These are phyloP conservation scores for Micromys minutus DNA, from an alignment of 2,113 vertebrate genomes.

Conservation along the genomic window DNA sequence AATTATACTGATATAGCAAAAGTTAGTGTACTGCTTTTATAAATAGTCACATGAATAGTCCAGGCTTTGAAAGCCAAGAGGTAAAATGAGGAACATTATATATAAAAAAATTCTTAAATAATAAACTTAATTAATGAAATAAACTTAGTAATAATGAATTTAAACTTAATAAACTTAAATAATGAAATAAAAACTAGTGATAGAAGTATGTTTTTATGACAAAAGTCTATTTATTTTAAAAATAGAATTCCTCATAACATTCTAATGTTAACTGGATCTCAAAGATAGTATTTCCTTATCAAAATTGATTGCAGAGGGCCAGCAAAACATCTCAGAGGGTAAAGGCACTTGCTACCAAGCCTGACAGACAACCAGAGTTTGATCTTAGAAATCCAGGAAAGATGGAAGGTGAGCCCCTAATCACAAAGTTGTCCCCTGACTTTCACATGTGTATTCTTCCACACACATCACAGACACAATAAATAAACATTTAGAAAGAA, in stretches of 20 bases:
- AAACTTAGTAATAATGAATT: no score
- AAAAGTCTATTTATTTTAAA: not conserved
- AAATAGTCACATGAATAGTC: conserved; percentile 18
- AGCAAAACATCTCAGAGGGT: not conserved
- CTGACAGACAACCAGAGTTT: not conserved
- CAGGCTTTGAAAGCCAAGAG: conserved; percentile 18
- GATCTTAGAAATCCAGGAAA: not conserved
- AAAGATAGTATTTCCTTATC: conserved; percentile 39
- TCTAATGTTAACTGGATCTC: conserved; percentile 11
- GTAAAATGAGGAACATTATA: conserved; percentile 42
- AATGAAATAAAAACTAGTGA: conserved; percentile 35
- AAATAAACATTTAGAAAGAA: not conserved
- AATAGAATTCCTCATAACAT: conserved; percentile 45
- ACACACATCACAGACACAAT: not conserved
- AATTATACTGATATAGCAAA: not conserved
- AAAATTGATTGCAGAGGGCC: not conserved
- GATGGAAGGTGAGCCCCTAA: not conserved
- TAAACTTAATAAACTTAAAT: conserved; percentile 10
- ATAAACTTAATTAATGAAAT: conserved; percentile 37
- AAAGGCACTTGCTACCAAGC: not conserved
- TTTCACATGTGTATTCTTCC: no score
- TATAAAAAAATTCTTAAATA: not conserved
- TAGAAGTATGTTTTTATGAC: not conserved
- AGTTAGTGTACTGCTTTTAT: not conserved
- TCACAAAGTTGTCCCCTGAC: not conserved